Percentiles rank a stretch among this genome's conserved stretches.
Conservation (phyloP, 1,140 invertebrate species). For the Drosophila lini region DNA sequence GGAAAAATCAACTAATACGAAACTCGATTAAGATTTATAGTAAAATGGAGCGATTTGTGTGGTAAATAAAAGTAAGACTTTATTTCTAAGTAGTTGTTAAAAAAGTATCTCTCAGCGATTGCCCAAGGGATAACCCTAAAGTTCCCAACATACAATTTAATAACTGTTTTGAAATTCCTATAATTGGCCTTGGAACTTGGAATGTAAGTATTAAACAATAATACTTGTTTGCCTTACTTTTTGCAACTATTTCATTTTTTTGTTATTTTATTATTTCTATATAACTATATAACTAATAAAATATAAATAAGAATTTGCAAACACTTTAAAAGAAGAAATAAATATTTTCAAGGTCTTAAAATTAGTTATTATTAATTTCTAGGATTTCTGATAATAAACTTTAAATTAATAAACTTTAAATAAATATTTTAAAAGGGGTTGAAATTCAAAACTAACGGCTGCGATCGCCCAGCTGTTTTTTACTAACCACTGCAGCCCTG, state of each 20-base stretch:
- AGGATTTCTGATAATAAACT: too few species aligned
- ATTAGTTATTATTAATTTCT: too few species aligned
- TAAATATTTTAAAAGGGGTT: background rate
- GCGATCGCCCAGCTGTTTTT: slow-evolving; percentile 40
- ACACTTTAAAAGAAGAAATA: too few species aligned
- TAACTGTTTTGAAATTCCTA: slow-evolving; percentile 42
- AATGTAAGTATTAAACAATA: slow-evolving; percentile 20
- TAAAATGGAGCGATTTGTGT: slow-evolving; percentile 35
- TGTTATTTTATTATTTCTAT: background rate
- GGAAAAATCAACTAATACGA: background rate
- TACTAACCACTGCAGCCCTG: slow-evolving; percentile 21
- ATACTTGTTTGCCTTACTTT: background rate
- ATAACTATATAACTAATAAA: background rate
- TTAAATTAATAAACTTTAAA: too few species aligned
- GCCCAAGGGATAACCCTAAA: slow-evolving; percentile 10
- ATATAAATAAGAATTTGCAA: too few species aligned
- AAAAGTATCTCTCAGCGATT: background rate
- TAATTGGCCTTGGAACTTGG: slow-evolving; percentile 65
- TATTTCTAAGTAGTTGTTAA: too few species aligned
- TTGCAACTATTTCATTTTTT: background rate
- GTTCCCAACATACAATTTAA: slow-evolving; percentile 31
- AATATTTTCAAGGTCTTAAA: too few species aligned
- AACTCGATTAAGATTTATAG: slow-evolving; percentile 3
- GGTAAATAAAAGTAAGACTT: slow-evolving; percentile 12
- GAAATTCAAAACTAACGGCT: slow-evolving; percentile 14